Evolutionary conservation across 2,797 vertebrate genomes (phyloP).

Genomic region (Urocyon cinereoargenteus): DNA sequence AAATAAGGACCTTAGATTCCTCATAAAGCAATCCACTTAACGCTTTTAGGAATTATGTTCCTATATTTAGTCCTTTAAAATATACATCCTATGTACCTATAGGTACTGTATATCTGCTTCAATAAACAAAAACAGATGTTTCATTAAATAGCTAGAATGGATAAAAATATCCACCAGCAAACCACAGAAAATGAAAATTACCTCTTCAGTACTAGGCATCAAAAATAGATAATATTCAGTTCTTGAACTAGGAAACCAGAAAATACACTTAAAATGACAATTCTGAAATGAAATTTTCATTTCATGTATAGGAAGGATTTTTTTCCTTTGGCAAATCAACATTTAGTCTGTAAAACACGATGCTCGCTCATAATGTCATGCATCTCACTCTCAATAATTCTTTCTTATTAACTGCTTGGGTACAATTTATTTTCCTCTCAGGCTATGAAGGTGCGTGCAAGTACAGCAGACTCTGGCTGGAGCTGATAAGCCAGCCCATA

Average conservation of each 20-base stretch:
- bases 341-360: constrained; percentile 88
- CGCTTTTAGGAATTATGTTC: background rate
- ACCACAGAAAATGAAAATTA: constrained; percentile 44
- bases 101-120: background rate
- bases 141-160: constrained; percentile 29
- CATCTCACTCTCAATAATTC: constrained; percentile 94
- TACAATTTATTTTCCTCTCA: constrained; percentile 98
- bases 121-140: constrained; percentile 44
- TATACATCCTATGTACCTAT: background rate
- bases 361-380: constrained; percentile 91
- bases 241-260: constrained; percentile 31
- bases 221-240: constrained; percentile 37
- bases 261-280: constrained; percentile 64
- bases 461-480: constrained; percentile 92
- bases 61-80: constrained; percentile 24
- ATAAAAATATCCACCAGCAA: constrained; percentile 67
- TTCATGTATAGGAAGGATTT: constrained; percentile 11
- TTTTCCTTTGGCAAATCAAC: constrained; percentile 83
- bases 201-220: background rate
- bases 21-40: background rate
- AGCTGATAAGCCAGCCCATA: constrained; percentile 95
- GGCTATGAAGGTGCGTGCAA: constrained; percentile 92
- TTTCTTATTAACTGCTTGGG: constrained; percentile 97
- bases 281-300: constrained; percentile 66
- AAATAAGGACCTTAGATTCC: background rate